Evolutionary conservation across 2,888 invertebrate genomes (phyloP), one percentile per base, ranked within the genome.

Genomic region (Pseudoips prasinana): DNA sequence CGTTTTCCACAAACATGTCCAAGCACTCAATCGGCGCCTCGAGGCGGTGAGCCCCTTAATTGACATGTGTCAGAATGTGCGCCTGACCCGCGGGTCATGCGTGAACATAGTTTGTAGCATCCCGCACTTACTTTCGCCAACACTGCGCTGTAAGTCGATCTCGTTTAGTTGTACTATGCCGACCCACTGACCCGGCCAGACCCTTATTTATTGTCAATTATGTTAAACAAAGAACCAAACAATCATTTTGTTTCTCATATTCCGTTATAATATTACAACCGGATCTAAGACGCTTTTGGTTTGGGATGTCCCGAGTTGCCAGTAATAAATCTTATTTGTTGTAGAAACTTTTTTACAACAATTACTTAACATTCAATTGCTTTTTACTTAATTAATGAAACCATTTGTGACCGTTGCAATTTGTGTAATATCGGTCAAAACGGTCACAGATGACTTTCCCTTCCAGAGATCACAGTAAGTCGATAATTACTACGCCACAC

Each of bases 31-130:
- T 85, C 79, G 70, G 70, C 75, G 74, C 70, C 77, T 70, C 58
- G 71, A 73, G 73, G 80, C 74, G 69, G 72, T 66, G 73, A 77
- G 74, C 70, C 69, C 70, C 78, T 81, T 88, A 87, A 87, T 88
- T 88, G 87, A 88, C 87, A 86, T 83, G 76, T 87, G 87, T 86
- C 87, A 86, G 85, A 81, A 78, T 81, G 76, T 75, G 70, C 81
- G 63, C 70, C 69, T 83, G 87, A 87, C 87, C 87, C 58, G 51
- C 33, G 51, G 87, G 86, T 87, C 87, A 81, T 71, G 77, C 79
- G 83, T 82, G 82, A 81, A 81, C 75, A 75, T 70, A 74, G 69
- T 79, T 73, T 75, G 76, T 77, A 64, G 69, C 76, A 77, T 77
- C 78, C 81, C 73, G 59, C 59, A 64, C 64, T 71, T 73, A 86